Percentiles rank a stretch among this genome's conserved stretches.
Conservation (phyloP, 2,888 invertebrate species). For the Ennomos erosarius region DNA sequence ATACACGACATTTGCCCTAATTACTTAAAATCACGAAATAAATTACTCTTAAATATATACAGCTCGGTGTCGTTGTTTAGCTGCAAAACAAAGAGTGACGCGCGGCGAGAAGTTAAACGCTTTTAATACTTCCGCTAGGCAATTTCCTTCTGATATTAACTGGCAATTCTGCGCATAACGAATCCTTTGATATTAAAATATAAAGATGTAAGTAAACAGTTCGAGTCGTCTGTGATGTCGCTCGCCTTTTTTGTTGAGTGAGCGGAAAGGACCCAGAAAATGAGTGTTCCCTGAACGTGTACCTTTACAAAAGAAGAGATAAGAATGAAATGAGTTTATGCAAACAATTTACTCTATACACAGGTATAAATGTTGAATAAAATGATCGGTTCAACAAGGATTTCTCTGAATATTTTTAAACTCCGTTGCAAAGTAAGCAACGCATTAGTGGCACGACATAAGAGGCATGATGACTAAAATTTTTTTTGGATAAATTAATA, state of each 20-base stretch:
- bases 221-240: constrained; percentile 39
- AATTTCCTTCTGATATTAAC: constrained; percentile 66
- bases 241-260: constrained; percentile 46
- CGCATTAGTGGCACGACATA: no score
- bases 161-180: constrained; percentile 66
- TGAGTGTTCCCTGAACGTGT: constrained; percentile 50
- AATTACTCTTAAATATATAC: constrained; percentile 75
- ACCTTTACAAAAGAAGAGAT: constrained; percentile 54
- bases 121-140: constrained; percentile 66
- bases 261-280: constrained; percentile 53
- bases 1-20: constrained; percentile 71
- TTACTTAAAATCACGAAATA: constrained; percentile 76
- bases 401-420: constrained; percentile 6
- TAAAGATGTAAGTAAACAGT: constrained; percentile 42
- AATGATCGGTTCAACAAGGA: constrained; percentile 20
- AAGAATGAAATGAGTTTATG: constrained; percentile 56
- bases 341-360: constrained; percentile 52
- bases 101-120: constrained; percentile 64
- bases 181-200: constrained; percentile 58
- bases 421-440: no score
- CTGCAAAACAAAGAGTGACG: constrained; percentile 70
- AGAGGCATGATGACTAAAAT: no score
- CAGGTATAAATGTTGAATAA: constrained; percentile 43
- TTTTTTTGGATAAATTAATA: no score
- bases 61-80: constrained; percentile 62